These are phyloP conservation scores for Pandemis corylana DNA, from an alignment of 2,888 invertebrate species.

Conservation along the genomic window DNA sequence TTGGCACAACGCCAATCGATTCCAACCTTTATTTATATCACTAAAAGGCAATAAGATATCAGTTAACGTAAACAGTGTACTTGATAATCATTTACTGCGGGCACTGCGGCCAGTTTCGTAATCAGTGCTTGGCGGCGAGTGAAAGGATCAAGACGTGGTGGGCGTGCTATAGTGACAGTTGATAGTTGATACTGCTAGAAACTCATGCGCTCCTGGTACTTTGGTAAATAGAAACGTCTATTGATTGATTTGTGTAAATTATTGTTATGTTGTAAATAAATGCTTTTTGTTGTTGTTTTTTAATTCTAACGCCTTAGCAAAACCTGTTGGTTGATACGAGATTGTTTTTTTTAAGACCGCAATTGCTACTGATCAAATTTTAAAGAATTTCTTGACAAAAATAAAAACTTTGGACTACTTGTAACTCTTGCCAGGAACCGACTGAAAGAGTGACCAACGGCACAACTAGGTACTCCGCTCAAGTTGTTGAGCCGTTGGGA, in stretches of 20 bases:
- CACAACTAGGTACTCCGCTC: no score
- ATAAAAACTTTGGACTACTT: no score
- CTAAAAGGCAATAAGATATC: conserved; percentile 16
- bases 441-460: no score
- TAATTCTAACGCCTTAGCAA: conserved; percentile 46
- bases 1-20: conserved; percentile 23
- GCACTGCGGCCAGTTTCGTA: conserved; percentile 21
- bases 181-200: conserved; percentile 40
- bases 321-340: neutral
- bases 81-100: conserved; percentile 31
- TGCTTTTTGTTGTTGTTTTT: conserved; percentile 49
- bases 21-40: conserved; percentile 29
- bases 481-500: no score
- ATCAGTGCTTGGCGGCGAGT: conserved; percentile 49
- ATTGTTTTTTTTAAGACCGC: no score
- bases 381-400: no score
- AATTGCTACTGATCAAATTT: no score
- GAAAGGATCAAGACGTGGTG: conserved; percentile 63
- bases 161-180: conserved; percentile 48
- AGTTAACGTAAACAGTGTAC: conserved; percentile 17
- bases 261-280: conserved; percentile 45
- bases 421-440: no score
- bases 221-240: conserved; percentile 46
- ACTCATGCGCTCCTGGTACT: conserved; percentile 58
- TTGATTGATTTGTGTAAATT: conserved; percentile 41